Evolutionary conservation across 2,888 invertebrate genomes (phyloP).

Genomic region (Antitype chi): DNA sequence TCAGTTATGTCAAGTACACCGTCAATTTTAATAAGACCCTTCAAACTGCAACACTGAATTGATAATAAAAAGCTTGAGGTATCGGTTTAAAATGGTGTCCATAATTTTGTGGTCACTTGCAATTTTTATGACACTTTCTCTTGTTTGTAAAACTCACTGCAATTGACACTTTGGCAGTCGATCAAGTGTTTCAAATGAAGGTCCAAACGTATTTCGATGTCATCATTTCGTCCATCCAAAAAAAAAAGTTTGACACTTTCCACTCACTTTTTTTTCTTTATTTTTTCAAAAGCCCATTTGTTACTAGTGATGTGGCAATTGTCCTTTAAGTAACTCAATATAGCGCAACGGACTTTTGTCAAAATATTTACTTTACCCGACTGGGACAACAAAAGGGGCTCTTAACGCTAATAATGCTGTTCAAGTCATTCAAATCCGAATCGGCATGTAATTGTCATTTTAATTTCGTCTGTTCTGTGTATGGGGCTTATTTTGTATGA

Average conservation of each 20-base stretch:
- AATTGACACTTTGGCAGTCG: conserved; percentile 73
- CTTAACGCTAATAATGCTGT: conserved; percentile 87
- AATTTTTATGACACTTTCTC: conserved; percentile 69
- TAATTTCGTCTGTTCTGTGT: conserved; percentile 80
- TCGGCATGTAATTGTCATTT: conserved; percentile 84
- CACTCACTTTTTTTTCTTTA: conserved; percentile 56
- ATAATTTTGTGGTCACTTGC: conserved; percentile 64
- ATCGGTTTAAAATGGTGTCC: conserved; percentile 60
- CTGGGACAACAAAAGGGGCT: conserved; percentile 80
- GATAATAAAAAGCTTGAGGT: neutral
- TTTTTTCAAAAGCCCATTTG: conserved; percentile 76
- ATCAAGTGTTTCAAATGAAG: conserved; percentile 74
- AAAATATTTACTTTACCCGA: conserved; percentile 88
- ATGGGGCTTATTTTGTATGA: conserved; percentile 74
- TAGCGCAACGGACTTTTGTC: conserved; percentile 88
- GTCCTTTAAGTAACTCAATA: conserved; percentile 87
- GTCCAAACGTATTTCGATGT: conserved; percentile 30
- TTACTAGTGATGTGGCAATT: conserved; percentile 78
- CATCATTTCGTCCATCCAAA: conserved; percentile 33
- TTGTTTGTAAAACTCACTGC: conserved; percentile 60
- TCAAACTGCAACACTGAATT: neutral
- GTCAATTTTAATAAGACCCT: conserved; percentile 43
- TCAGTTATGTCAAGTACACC: neutral
- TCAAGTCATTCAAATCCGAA: conserved; percentile 77
- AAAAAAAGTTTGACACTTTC: conserved; percentile 55